Conservation (phyloP, 2,797 vertebrate species). For the Heliangelus exortis region DNA sequence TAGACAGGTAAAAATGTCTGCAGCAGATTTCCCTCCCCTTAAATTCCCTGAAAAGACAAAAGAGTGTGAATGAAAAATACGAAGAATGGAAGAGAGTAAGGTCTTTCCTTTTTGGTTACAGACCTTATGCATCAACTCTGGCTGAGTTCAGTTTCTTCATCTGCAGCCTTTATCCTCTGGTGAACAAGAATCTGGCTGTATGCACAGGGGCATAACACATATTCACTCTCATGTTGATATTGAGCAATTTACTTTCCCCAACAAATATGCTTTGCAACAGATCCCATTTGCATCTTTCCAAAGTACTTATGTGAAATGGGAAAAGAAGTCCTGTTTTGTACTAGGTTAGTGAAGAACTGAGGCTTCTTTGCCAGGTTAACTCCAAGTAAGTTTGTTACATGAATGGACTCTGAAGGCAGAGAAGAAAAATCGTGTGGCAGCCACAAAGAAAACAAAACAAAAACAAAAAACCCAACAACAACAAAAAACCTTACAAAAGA, state of each 20-base stretch:
- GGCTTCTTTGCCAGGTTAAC: not conserved
- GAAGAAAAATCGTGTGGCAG: not conserved
- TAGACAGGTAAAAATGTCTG: not conserved
- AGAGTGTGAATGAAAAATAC: not conserved
- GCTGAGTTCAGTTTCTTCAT: not conserved
- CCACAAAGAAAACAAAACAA: not conserved
- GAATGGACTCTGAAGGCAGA: not conserved
- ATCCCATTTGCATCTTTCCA: not conserved
- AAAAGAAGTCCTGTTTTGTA: not conserved
- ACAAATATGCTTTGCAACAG: too few relatives aligned
- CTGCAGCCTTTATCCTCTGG: not conserved
- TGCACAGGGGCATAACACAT: not conserved
- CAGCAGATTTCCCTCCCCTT: rapidly evolving
- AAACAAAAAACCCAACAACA: too few relatives aligned
- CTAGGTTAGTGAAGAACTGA: not conserved
- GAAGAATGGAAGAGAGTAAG: not conserved
- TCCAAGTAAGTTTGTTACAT: not conserved
- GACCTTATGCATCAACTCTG: not conserved
- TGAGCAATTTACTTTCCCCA: not conserved
- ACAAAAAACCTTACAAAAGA: not conserved
- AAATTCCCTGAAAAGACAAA: not conserved
- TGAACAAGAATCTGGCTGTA: not conserved
- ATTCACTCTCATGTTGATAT: rapidly evolving
- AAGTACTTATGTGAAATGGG: not conserved
- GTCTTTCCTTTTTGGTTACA: not conserved